phyloP scores from a whole-genome alignment of 2,113 vertebrate species.

The Elgaria multicarinata region DNA sequence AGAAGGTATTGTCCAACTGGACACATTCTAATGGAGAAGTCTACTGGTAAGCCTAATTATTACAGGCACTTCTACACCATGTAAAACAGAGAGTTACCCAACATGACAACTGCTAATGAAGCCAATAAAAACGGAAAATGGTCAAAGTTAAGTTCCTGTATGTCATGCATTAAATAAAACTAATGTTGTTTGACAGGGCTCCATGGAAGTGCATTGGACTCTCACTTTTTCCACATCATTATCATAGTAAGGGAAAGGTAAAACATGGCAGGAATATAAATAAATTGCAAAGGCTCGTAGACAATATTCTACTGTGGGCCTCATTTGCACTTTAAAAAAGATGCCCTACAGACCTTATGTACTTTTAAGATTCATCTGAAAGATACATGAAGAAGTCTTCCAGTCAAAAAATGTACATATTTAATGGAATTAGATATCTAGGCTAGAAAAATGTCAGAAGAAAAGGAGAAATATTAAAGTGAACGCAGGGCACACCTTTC shows the following conservation, averaged over 20 bases:
- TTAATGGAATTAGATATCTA: constrained; percentile 86
- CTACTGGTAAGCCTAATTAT: constrained; percentile 23
- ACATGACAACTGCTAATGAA: constrained; percentile 69
- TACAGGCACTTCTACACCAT: constrained; percentile 30
- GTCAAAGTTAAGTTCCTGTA: constrained; percentile 68
- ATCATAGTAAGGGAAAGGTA: constrained; percentile 76
- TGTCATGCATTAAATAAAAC: constrained; percentile 73
- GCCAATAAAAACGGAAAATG: constrained; percentile 67
- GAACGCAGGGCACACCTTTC: constrained; percentile 76
- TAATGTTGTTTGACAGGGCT: constrained; percentile 70
- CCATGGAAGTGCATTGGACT: constrained; percentile 64
- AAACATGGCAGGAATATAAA: constrained; percentile 83
- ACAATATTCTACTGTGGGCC: constrained; percentile 79
- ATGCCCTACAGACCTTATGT: constrained; percentile 83
- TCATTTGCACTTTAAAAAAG: constrained; percentile 89
- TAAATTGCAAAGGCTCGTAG: constrained; percentile 81
- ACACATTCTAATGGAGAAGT: constrained; percentile 11
- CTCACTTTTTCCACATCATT: constrained; percentile 72
- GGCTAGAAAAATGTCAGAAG: constrained; percentile 83
- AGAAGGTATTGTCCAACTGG: not conserved
- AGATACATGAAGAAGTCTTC: constrained; percentile 84
- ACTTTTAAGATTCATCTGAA: constrained; percentile 87
- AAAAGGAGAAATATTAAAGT: constrained; percentile 83
- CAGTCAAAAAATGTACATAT: constrained; percentile 85
- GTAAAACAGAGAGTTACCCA: constrained; percentile 56